These are phyloP conservation scores for Sus scrofa DNA, from an alignment of 2,113 vertebrate species.

Conservation along the genomic window DNA sequence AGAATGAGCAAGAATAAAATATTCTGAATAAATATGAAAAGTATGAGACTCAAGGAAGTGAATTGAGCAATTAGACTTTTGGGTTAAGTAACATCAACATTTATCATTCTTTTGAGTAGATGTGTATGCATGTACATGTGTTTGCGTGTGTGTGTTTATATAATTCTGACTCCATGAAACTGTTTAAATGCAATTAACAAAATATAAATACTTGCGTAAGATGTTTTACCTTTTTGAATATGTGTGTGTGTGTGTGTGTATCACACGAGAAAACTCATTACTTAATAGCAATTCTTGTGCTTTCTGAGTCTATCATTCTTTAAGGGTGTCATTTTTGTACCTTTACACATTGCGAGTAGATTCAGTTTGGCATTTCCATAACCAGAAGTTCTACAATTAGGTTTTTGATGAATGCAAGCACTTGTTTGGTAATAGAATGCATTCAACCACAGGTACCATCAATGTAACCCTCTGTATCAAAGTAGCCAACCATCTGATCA, in stretches of 20 bases:
- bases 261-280: not conserved
- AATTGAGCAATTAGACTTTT: not conserved
- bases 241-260: not conserved
- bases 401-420: not conserved
- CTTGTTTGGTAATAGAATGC: not conserved
- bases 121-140: fast-evolving
- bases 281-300: not conserved
- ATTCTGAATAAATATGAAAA: constrained; percentile 2
- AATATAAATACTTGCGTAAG: not conserved
- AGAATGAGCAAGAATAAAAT: not conserved
- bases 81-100: not conserved
- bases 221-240: not conserved
- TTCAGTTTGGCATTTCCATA: not conserved
- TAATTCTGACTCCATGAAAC: not conserved
- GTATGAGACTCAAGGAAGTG: not conserved
- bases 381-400: not conserved
- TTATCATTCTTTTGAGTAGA: not conserved
- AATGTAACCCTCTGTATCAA: not conserved
- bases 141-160: not conserved
- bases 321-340: not conserved
- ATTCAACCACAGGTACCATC: not conserved
- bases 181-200: not conserved
- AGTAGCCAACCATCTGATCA: not conserved
- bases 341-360: not conserved
- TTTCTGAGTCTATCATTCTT: not conserved